Evolutionary conservation across 2,797 vertebrate genomes (phyloP), one percentile per base, ranked within the genome.

Genomic region (Tadarida brasiliensis): DNA sequence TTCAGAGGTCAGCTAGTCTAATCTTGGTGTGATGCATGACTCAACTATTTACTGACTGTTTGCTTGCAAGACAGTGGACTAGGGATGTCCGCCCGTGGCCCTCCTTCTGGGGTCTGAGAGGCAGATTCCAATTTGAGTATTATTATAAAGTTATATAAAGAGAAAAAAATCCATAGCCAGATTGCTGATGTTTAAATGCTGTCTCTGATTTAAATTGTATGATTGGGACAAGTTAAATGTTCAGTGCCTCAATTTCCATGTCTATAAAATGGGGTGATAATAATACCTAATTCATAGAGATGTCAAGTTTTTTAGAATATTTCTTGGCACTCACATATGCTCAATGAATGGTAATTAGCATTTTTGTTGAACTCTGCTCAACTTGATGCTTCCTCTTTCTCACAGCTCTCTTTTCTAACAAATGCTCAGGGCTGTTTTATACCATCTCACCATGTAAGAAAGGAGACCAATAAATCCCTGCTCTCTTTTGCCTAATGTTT

Each of bases 1-100:
- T 91, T 87, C 68, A 87, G 78, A 93, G 49, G 39, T 65, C 63
- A 74, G 73, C 35, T 57, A 89, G 28, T 84, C 26, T 91, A 65
- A 56, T 56, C 10, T 67, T 94, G 87, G 33, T 78, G 54, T 65
- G 68, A 92, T 73, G 2, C 24, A n/a, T 67, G 19, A 81, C 67
- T 96, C 61, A 87, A 20, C 33, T 54, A 57, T 47, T 82, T 96
- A 92, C 7, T 81, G 71, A 77, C 39, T 86, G 28, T 19, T 73
- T 95, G 3, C 51, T 28, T 63, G 5, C 5, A 86, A 88, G 17
- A 15, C 0, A 7, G 8, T 44, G 14, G 44, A 9, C 12, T 54
- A 15, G 30, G 9, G 56, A 80, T 59, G 5, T 47, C 74, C 16
- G 78, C 7, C 65, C 6, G 77, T 76, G 56, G 10, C 65, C 1